A percentile compares a stretch with the other conserved stretches of the same genome.
Evolutionary conservation across 1,140 invertebrate species (phyloP).

Genomic region (Aphis gossypii): DNA sequence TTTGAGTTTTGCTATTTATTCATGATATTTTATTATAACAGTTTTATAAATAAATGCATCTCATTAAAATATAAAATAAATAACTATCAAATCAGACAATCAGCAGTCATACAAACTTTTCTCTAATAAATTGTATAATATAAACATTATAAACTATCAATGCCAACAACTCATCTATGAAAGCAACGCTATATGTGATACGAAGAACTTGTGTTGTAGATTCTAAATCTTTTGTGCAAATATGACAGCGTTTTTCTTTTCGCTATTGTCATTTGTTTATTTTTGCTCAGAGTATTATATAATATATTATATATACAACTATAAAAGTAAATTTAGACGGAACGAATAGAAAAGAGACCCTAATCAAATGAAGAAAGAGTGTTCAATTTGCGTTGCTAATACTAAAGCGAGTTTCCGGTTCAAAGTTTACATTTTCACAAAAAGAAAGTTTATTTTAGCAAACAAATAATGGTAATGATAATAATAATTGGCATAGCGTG

Average conservation of each 20-base stretch:
- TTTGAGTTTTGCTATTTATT: too few species aligned
- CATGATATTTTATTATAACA: too few species aligned
- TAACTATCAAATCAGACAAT: background rate
- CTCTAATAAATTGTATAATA: background rate
- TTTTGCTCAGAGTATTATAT: background rate
- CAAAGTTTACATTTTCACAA: background rate
- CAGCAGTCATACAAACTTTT: background rate
- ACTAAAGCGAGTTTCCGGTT: background rate
- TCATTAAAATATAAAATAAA: too few species aligned
- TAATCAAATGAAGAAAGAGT: background rate
- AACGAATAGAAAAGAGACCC: background rate
- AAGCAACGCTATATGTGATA: background rate
- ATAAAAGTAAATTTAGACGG: background rate
- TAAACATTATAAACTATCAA: background rate
- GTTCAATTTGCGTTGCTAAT: slow-evolving; percentile 34
- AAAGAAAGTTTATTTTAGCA: slow-evolving; percentile 25
- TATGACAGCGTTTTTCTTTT: background rate
- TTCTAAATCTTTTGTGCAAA: background rate
- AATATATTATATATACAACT: background rate
- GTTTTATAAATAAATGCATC: too few species aligned
- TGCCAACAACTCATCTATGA: background rate
- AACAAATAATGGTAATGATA: slow-evolving; percentile 30
- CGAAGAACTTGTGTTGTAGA: background rate
- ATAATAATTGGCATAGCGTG: background rate
- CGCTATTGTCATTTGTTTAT: slow-evolving; percentile 5